Conservation (phyloP, 1,140 invertebrate species). For the Gerris buenoi region DNA sequence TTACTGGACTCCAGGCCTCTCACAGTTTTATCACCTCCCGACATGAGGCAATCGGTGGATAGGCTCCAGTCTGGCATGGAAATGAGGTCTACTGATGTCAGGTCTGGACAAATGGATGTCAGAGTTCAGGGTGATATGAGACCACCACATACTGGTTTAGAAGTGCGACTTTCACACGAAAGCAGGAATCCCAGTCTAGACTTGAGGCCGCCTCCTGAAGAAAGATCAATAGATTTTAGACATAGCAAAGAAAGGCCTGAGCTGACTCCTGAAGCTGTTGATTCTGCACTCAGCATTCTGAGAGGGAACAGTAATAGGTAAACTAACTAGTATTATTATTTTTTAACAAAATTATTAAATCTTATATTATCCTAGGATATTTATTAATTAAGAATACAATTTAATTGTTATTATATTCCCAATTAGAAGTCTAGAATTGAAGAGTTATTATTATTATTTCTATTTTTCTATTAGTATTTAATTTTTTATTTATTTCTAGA, state of each 20-base stretch:
- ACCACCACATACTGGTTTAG: neutral
- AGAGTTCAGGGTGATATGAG: neutral
- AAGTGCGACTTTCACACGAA: neutral
- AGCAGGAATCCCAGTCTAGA: too few species aligned
- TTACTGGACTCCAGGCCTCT: neutral
- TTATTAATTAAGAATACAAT: too few species aligned
- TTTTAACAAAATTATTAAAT: too few species aligned
- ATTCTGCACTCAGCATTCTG: constrained; percentile 15
- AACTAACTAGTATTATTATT: too few species aligned
- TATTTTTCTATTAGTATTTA: neutral
- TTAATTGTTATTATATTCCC: too few species aligned
- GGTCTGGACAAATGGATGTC: neutral
- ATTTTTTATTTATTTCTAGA: neutral
- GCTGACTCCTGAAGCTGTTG: constrained; percentile 14
- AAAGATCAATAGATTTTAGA: neutral
- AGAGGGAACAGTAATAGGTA: constrained; percentile 10
- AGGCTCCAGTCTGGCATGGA: neutral
- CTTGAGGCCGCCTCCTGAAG: neutral
- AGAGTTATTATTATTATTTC: neutral
- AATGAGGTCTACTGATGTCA: neutral
- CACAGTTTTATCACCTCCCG: neutral
- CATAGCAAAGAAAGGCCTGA: constrained; percentile 1
- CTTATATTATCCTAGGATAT: too few species aligned
- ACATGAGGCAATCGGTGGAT: neutral
- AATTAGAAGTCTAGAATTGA: too few species aligned